These are phyloP conservation scores for Diadumene lineata DNA, from an alignment of 92 coral and sea anemone species.

Conservation along the genomic window DNA sequence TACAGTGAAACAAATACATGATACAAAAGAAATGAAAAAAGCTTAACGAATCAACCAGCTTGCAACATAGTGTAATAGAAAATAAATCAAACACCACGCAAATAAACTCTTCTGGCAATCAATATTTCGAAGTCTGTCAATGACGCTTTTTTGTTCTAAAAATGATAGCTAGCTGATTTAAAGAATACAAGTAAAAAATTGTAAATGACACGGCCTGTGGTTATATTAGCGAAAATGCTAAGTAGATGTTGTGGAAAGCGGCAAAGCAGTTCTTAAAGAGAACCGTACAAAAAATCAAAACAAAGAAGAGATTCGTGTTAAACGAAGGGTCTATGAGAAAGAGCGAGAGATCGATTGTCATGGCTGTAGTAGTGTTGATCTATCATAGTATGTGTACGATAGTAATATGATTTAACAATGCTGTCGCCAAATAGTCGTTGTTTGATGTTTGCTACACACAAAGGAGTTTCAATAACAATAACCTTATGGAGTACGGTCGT, in stretches of 20 bases:
- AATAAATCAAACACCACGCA: not conserved
- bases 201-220: not conserved
- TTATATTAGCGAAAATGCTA: not conserved
- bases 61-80: not conserved
- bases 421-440: conserved; percentile 18
- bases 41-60: not conserved
- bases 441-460: conserved; percentile 62
- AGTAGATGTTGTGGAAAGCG: not conserved
- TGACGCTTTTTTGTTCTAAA: not conserved
- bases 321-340: not conserved
- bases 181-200: not conserved
- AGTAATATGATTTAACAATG: conserved; percentile 14
- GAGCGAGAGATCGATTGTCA: conserved; percentile 2
- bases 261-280: not conserved
- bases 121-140: not conserved
- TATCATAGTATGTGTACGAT: conserved; percentile 18
- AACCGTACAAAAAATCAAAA: not conserved
- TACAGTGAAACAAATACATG: not conserved
- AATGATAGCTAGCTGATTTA: not conserved
- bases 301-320: not conserved
- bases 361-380: not conserved
- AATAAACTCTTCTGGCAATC: not conserved
- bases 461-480: conserved; percentile 56
- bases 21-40: not conserved
- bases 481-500: conserved; percentile 26